Conservation (phyloP, 2,797 vertebrate species). For the Eptatretus atami region DNA sequence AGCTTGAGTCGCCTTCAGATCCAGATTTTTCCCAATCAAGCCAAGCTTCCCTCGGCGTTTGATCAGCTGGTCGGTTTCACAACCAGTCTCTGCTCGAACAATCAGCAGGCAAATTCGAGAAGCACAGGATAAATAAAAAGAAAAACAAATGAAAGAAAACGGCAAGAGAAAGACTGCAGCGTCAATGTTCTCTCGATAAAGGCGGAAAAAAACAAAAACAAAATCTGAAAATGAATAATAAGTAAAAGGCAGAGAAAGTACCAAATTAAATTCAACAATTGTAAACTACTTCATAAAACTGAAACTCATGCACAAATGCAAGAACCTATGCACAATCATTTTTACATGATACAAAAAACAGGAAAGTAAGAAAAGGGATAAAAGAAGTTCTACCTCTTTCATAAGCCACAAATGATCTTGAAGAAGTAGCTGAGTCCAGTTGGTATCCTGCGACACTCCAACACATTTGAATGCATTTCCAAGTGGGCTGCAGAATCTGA, state of each 20-base stretch:
- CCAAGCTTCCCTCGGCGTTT: slow-evolving; percentile 78
- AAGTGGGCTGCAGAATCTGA: no score
- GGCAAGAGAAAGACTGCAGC: background rate
- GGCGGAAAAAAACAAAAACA: no score
- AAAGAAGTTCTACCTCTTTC: background rate
- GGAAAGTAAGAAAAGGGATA: background rate
- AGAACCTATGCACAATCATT: no score
- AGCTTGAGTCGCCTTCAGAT: slow-evolving; percentile 34
- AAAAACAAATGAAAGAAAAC: background rate
- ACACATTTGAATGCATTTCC: background rate
- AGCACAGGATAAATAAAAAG: background rate
- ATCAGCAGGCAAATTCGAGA: background rate
- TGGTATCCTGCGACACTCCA: background rate
- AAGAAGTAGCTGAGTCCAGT: background rate
- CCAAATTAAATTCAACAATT: no score
- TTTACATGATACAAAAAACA: no score
- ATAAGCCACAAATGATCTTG: background rate
- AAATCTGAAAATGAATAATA: no score
- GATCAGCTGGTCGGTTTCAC: slow-evolving; percentile 84
- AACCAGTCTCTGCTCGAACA: slow-evolving; percentile 27
- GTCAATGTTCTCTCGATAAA: background rate
- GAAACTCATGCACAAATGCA: no score
- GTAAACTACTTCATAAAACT: no score
- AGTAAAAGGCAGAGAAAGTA: no score
- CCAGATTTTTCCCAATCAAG: slow-evolving; percentile 47